phyloP scores from a whole-genome alignment of 2,113 vertebrate genomes.

The Pantherophis guttatus region DNA sequence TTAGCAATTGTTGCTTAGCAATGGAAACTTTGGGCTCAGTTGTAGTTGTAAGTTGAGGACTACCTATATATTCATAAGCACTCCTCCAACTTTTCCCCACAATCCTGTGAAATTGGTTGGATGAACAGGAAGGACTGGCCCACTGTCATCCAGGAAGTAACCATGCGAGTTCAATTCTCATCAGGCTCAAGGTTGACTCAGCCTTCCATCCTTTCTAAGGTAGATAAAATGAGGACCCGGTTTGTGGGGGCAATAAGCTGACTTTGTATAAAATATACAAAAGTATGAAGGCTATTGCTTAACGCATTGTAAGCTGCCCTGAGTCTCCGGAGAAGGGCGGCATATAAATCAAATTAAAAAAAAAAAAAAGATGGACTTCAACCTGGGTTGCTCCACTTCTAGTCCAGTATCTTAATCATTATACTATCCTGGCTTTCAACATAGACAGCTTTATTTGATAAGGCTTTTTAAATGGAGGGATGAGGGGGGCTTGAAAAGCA shows the following conservation, averaged over 20 bases:
- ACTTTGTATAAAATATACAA: no score
- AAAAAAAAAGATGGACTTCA: not conserved
- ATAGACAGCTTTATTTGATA: not conserved
- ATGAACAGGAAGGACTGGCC: not conserved
- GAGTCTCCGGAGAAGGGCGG: no score
- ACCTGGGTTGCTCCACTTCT: not conserved
- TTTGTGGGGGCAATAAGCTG: no score
- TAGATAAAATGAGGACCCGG: no score
- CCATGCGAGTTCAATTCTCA: not conserved
- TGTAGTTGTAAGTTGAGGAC: not conserved
- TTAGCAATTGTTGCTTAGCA: no score
- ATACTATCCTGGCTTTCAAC: not conserved
- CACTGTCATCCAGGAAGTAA: not conserved
- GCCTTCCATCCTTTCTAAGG: no score
- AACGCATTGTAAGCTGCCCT: no score
- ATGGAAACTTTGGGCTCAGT: not conserved
- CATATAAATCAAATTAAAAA: no score
- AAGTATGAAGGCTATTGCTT: no score
- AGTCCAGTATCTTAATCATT: not conserved
- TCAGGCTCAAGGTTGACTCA: no score
- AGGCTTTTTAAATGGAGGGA: not conserved
- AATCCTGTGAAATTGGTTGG: not conserved
- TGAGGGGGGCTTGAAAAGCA: not conserved
- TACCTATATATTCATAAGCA: not conserved
- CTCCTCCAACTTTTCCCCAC: not conserved